These are phyloP conservation scores for Podargus strigoides DNA, from an alignment of 2,797 vertebrate genomes.

Conservation along the genomic window DNA sequence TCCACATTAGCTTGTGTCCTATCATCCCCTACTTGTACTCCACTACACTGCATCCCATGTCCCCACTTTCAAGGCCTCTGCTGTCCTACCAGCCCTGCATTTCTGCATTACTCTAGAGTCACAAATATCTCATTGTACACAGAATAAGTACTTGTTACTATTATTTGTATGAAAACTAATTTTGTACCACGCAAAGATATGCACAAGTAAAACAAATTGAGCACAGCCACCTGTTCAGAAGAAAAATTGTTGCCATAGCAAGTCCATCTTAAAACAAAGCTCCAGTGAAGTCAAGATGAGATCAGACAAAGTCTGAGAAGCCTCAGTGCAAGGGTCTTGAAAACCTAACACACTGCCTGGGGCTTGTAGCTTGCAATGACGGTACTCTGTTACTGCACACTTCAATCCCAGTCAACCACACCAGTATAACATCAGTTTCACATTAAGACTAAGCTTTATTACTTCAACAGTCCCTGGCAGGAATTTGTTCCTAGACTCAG, in stretches of 20 bases:
- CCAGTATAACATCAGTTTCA: background rate
- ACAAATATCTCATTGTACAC: background rate
- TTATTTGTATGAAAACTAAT: background rate
- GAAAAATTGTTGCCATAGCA: background rate
- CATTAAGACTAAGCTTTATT: background rate
- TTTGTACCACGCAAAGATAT: background rate
- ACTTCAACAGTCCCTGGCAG: background rate
- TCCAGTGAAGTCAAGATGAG: background rate
- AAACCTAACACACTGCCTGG: background rate
- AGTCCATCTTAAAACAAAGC: background rate
- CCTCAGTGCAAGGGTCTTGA: background rate
- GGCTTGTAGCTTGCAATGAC: background rate
- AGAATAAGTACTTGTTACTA: background rate
- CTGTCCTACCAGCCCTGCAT: background rate
- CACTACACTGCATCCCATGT: background rate
- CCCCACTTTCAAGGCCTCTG: background rate
- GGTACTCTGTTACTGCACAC: accelerated
- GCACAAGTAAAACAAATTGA: background rate
- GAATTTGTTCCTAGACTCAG: background rate
- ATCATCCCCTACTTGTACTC: background rate
- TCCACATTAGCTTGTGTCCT: background rate
- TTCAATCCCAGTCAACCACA: background rate
- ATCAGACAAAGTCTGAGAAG: background rate
- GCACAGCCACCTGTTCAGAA: background rate
- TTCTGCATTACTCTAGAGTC: background rate